These are phyloP conservation scores for Dendrolimus pini DNA, from an alignment of 2,888 invertebrate species.

Conservation along the genomic window DNA sequence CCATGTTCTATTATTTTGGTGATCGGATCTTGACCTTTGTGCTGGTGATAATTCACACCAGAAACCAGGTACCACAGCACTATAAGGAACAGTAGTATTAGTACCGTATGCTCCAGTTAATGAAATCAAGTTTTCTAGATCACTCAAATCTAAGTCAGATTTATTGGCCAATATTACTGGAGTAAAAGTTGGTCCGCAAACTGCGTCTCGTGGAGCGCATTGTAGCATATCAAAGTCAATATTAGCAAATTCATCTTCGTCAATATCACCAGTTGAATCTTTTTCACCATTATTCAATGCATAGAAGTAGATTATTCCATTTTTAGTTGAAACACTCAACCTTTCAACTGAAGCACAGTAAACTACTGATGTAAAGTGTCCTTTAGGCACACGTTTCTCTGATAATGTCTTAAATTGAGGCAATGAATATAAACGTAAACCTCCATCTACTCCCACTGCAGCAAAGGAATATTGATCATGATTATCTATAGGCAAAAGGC, in stretches of 20 bases:
- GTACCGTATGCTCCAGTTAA: conserved; percentile 85
- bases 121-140: conserved; percentile 82
- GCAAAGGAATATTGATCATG: conserved; percentile 79
- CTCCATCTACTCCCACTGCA: conserved; percentile 85
- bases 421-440: conserved; percentile 83
- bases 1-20: conserved; percentile 93
- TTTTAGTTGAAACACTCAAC: conserved; percentile 88
- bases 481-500: conserved; percentile 77
- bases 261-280: conserved; percentile 83
- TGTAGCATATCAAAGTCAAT: conserved; percentile 66
- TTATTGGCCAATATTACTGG: conserved; percentile 77
- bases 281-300: conserved; percentile 84
- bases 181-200: conserved; percentile 37
- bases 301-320: conserved; percentile 89
- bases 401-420: conserved; percentile 82
- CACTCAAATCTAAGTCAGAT: conserved; percentile 71
- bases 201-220: conserved; percentile 51
- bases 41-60: conserved; percentile 96
- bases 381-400: conserved; percentile 80
- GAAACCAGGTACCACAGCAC: conserved; percentile 93
- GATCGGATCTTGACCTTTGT: conserved; percentile 91
- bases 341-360: conserved; percentile 93
- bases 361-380: conserved; percentile 87
- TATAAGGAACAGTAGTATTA: conserved; percentile 78
- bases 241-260: conserved; percentile 79